These are phyloP conservation scores for Heterohyrax brucei DNA, from an alignment of 2,797 vertebrate genomes.

Conservation along the genomic window DNA sequence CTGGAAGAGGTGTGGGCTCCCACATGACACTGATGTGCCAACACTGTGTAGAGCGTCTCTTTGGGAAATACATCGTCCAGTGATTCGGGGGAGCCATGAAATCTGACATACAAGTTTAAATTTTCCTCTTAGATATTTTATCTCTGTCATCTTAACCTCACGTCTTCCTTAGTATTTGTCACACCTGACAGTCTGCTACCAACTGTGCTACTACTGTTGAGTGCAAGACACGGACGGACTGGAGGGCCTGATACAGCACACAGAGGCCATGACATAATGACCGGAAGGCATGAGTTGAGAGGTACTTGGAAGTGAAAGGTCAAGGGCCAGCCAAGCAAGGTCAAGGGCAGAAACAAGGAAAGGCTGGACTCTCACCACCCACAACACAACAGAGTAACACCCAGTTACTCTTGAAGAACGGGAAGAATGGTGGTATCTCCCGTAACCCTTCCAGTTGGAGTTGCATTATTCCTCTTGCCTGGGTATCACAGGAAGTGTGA, in stretches of 20 bases:
- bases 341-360: not conserved
- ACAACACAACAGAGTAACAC: too few species aligned
- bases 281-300: not conserved
- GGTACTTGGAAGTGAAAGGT: not conserved
- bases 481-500: not conserved
- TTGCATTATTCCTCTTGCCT: not conserved
- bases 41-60: accelerated
- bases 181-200: not conserved
- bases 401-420: not conserved
- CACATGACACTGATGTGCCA: too few species aligned
- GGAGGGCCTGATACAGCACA: not conserved
- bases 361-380: not conserved
- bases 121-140: not conserved
- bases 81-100: not conserved
- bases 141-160: not conserved
- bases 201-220: not conserved
- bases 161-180: not conserved
- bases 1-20: not conserved
- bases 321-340: not conserved
- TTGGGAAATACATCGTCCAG: not conserved
- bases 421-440: not conserved
- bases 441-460: not conserved
- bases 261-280: not conserved
- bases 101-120: not conserved
- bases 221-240: not conserved